phyloP scores from a whole-genome alignment of 2,888 invertebrate genomes.

The Rhyacophila evoluta region DNA sequence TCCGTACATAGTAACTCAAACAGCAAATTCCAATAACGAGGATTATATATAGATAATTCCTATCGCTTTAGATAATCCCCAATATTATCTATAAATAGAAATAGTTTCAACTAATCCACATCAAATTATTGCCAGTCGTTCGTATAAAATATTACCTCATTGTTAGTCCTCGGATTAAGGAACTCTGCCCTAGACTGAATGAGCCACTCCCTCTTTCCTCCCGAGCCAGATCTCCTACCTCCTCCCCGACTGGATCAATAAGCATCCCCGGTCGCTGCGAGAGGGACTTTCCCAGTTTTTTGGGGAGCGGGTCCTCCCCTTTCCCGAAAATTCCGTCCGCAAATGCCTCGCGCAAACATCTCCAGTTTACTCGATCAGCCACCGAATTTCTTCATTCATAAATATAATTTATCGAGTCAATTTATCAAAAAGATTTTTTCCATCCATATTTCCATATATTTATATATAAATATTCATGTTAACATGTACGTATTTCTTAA shows the following conservation, averaged over 20 bases:
- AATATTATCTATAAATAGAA: not conserved
- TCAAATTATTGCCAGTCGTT: not conserved
- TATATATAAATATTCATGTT: too few species aligned
- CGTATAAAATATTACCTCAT: not conserved
- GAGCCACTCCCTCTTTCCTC: not conserved
- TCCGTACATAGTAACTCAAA: too few species aligned
- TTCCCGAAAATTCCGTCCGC: not conserved
- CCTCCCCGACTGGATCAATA: constrained; percentile 22
- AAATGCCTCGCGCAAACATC: not conserved
- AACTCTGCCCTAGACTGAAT: constrained; percentile 5
- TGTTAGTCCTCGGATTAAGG: not conserved
- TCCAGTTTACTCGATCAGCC: not conserved
- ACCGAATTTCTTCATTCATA: not conserved
- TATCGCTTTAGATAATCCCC: not conserved
- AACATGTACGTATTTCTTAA: too few species aligned
- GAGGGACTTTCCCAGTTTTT: constrained; percentile 25
- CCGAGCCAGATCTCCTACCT: not conserved
- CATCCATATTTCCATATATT: too few species aligned
- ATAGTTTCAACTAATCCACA: not conserved
- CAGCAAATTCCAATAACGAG: too few species aligned
- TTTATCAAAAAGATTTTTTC: not conserved
- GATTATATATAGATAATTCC: too few species aligned
- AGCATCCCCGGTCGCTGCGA: constrained; percentile 12
- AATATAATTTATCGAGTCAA: not conserved
- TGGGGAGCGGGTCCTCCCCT: not conserved